phyloP scores from a whole-genome alignment of 23 tunicate species.

The Styela clava region DNA sequence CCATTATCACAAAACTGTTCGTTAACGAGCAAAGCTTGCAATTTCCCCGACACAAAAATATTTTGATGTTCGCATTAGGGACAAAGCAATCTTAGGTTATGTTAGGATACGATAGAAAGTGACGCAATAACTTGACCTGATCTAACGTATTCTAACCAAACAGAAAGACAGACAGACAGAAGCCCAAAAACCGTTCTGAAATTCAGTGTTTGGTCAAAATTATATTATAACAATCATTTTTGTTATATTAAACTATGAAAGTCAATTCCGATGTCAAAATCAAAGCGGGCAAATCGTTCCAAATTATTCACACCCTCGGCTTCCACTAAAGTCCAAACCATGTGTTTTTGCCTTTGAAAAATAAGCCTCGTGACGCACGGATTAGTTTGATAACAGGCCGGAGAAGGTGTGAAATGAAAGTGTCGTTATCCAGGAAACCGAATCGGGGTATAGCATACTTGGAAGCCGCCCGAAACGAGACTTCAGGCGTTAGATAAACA shows the following conservation, averaged over 20 bases:
- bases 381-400: background rate
- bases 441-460: background rate
- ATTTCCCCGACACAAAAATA: too few species aligned
- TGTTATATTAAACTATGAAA: background rate
- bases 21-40: too few species aligned
- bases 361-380: background rate
- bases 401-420: slow-evolving; percentile 11
- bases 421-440: slow-evolving; percentile 17
- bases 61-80: too few species aligned
- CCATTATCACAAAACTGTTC: too few species aligned
- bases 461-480: background rate
- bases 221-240: too few species aligned
- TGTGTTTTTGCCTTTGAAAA: background rate
- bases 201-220: too few species aligned
- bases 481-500: background rate
- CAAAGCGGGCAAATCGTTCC: background rate
- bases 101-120: too few species aligned
- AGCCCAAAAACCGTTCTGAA: too few species aligned
- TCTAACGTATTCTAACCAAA: too few species aligned
- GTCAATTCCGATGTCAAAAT: background rate
- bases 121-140: too few species aligned
- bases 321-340: background rate
- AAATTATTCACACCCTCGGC: background rate
- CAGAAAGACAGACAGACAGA: too few species aligned
- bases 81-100: too few species aligned